Evolutionary conservation across 2,888 invertebrate species (phyloP).

Genomic region (Adelognathus sp.): DNA sequence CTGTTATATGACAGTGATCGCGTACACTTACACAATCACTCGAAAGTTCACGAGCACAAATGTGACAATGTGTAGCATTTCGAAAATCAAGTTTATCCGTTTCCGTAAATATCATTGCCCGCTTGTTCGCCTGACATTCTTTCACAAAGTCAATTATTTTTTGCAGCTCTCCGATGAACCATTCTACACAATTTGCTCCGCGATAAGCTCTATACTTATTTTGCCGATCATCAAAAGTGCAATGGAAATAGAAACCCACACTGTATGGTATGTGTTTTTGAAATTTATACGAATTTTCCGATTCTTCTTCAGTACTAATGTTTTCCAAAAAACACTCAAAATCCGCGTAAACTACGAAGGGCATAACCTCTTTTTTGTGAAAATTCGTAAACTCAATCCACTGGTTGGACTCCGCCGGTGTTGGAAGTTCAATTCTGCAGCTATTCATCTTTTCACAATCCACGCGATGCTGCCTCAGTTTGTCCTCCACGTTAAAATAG

Average conservation of each 20-base stretch:
- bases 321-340: constrained; percentile 17
- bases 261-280: constrained; percentile 24
- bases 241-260: constrained; percentile 28
- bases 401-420: no score
- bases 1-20: constrained; percentile 17
- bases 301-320: neutral
- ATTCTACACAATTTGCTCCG: constrained; percentile 11
- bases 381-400: no score
- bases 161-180: constrained; percentile 4
- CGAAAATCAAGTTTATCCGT: neutral
- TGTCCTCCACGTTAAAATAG: no score
- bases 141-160: neutral
- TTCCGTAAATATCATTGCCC: neutral
- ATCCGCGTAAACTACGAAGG: constrained; percentile 10
- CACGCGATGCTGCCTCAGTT: no score
- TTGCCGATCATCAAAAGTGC: neutral
- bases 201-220: constrained; percentile 18
- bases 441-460: no score
- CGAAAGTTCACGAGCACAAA: no score
- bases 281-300: constrained; percentile 3
- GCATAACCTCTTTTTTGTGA: no score
- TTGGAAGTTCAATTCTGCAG: no score
- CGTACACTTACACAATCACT: no score
- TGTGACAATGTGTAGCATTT: neutral
- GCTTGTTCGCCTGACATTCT: no score